Conservation (phyloP, 2,888 invertebrate species). For the Clistopyga incitator region DNA sequence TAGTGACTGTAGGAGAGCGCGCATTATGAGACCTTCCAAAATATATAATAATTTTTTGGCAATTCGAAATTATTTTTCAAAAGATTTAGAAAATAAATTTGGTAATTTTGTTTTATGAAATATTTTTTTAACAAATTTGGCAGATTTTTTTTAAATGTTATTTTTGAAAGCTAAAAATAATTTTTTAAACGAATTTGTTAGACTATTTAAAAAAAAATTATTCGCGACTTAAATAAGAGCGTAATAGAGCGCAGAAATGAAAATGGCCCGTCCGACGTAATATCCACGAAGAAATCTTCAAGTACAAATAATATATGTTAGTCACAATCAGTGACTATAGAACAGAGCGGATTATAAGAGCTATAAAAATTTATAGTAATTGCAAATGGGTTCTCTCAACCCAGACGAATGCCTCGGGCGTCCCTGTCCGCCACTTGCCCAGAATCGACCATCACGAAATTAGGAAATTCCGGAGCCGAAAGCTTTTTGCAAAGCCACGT, state of each 20-base stretch:
- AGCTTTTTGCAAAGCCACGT: constrained; percentile 25
- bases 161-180: too few relatives aligned
- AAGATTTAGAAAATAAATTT: too few relatives aligned
- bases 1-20: too few relatives aligned
- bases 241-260: not conserved
- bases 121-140: too few relatives aligned
- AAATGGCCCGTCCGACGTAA: constrained; percentile 22
- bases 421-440: constrained; percentile 31
- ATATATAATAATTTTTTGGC: too few relatives aligned
- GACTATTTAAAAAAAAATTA: too few relatives aligned
- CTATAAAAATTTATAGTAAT: constrained; percentile 45
- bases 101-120: too few relatives aligned
- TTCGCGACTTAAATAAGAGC: not conserved
- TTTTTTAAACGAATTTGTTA: too few relatives aligned
- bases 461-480: constrained; percentile 58
- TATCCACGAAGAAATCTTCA: constrained; percentile 10
- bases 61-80: too few relatives aligned
- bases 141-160: too few relatives aligned
- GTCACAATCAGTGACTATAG: not conserved
- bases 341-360: constrained; percentile 42
- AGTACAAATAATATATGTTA: not conserved
- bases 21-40: too few relatives aligned
- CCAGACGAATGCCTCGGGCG: constrained; percentile 24
- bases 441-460: constrained; percentile 62
- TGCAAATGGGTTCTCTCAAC: constrained; percentile 31